Base-by-base conservation (phyloP, 2,888 invertebrate species). In the Stictocephala bisonia region DNA sequence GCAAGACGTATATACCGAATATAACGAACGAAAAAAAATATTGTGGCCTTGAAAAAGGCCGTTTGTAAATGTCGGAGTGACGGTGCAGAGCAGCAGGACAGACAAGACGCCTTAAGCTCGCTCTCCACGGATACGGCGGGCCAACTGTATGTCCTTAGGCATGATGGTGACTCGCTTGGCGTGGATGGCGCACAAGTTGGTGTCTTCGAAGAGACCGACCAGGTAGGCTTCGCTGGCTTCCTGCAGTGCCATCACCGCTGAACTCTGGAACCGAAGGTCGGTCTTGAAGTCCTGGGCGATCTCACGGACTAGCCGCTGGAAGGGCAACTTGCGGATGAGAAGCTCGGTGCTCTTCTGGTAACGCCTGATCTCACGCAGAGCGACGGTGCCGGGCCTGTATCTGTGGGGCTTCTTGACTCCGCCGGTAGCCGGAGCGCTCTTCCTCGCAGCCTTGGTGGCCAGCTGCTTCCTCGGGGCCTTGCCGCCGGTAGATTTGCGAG, bases 251-350 rank as follows among this genome's bases (percentile, higher is more conserved):
- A 95, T 95, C 82, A 97, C 95, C 77, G 97, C 96, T 60, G 96
- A 95, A 80, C 94, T 95, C 87, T 97, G 96, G 89, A 97, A 97
- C 86, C 96, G 93, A 80, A 96, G 87, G 86, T 96, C 96, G 80
- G 96, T 96, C 85, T 97, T 97, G 91, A 97, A 97, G 85, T 97
- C 96, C 83, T 97, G 96, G 1, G 97, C 97, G 82, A 97, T 97
- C 91, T 97, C 97, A 90, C 97, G 92, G 79, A 97, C 97, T 82
- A 97, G 87, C 81, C 96, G 93, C 85, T 97, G 97, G 91, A 97
- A 97, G 3, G 97, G 97, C 86, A 97, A 87, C 85, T 97, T 97
- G 82, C 96, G 91, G 87, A 97, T 97, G 80, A 97, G 87, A 90
- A 97, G 89, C 85, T 97, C 97, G 3, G 97, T 97, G 0, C 95